Evolutionary conservation across 2,888 invertebrate species (phyloP).

Genomic region (Synergus umbraculus): DNA sequence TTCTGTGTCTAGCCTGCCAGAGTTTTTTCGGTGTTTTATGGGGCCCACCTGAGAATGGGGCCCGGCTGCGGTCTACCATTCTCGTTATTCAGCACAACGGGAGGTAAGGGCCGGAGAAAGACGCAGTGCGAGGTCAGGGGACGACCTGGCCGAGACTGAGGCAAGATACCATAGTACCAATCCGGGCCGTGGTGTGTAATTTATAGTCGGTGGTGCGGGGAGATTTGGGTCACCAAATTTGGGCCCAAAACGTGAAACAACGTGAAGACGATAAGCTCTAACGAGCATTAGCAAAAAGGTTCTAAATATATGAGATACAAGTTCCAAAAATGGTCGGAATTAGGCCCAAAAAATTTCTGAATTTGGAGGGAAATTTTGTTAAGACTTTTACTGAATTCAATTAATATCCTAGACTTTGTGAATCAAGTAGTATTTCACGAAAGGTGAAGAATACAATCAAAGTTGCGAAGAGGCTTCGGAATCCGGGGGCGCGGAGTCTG

Average conservation of each 20-base stretch:
- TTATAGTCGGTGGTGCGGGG: background rate
- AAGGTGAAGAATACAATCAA: background rate
- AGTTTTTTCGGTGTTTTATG: conserved; percentile 50
- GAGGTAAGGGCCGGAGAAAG: conserved; percentile 55
- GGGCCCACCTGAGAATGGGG: conserved; percentile 48
- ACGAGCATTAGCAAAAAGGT: background rate
- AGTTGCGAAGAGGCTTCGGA: conserved; percentile 4
- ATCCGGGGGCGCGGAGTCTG: conserved; percentile 34
- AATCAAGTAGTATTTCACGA: background rate
- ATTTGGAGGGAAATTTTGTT: background rate
- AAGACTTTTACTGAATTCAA: background rate
- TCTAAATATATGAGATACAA: background rate
- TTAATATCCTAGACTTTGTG: background rate
- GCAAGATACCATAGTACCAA: conserved; percentile 16
- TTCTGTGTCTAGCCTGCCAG: background rate
- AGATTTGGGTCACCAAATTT: background rate
- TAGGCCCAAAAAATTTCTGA: background rate
- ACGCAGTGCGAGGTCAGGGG: conserved; percentile 50
- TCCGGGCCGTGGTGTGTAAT: background rate
- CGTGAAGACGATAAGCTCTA: background rate
- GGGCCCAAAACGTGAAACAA: conserved; percentile 5
- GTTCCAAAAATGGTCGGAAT: background rate
- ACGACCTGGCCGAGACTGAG: conserved; percentile 49
- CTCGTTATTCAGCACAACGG: conserved; percentile 68
- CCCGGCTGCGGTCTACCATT: conserved; percentile 60